A percentile compares a stretch with the other conserved stretches of the same genome.
phyloP scores from a whole-genome alignment of 2,797 vertebrate species.

The Cheirogaleus major region DNA sequence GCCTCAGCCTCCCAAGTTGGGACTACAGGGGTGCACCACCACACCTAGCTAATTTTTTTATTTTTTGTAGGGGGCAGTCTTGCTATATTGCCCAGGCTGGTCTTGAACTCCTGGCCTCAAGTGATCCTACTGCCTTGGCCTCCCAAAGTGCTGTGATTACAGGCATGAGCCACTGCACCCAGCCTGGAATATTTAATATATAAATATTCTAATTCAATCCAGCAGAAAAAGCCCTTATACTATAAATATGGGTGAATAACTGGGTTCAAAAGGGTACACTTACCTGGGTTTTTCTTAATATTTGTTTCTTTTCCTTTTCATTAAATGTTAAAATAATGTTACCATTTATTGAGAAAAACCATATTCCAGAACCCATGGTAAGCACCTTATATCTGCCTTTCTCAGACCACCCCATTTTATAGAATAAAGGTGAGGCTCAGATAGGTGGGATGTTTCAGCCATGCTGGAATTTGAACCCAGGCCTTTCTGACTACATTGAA shows the following conservation, averaged over 20 bases:
- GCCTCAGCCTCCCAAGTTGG: too few relatives aligned
- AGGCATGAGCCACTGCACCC: too few relatives aligned
- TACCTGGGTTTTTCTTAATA: background rate
- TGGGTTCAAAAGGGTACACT: background rate
- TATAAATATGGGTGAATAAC: background rate
- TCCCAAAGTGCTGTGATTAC: too few relatives aligned
- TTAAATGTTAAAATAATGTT: background rate
- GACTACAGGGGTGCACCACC: too few relatives aligned
- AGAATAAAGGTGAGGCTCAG: background rate
- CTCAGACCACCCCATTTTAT: background rate
- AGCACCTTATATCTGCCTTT: background rate
- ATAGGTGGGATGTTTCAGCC: background rate
- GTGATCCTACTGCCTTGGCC: too few relatives aligned
- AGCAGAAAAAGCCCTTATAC: background rate
- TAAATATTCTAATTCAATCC: background rate
- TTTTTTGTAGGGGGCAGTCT: too few relatives aligned
- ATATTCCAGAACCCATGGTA: background rate
- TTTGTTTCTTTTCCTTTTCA: background rate
- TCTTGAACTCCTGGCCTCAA: too few relatives aligned
- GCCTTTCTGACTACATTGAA: background rate
- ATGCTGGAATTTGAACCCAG: background rate
- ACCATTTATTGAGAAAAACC: background rate
- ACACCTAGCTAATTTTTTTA: too few relatives aligned
- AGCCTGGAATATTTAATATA: background rate
- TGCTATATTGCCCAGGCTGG: too few relatives aligned